Evolutionary conservation across 2,113 vertebrate species (phyloP).

Genomic region (Climacteris rufus): DNA sequence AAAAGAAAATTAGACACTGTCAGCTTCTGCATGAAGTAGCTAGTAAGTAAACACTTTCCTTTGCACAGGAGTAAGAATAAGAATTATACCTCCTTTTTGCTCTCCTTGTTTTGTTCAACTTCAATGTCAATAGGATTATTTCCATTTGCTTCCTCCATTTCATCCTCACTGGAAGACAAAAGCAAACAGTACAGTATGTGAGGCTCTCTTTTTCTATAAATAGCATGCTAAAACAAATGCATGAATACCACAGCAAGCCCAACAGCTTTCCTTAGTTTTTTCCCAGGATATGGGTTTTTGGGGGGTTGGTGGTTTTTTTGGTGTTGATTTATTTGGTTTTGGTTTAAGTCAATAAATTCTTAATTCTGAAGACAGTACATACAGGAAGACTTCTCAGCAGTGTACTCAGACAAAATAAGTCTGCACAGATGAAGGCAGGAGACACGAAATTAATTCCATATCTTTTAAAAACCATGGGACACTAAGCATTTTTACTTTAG

Average conservation of each 20-base stretch:
- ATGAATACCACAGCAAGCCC: neutral
- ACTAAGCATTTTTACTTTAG: neutral
- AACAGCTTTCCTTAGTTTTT: neutral
- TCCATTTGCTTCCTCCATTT: constrained; percentile 81
- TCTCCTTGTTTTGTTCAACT: constrained; percentile 83
- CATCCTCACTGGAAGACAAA: constrained; percentile 86
- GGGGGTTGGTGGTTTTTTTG: accelerated
- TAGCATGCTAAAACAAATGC: neutral
- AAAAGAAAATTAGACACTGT: constrained; percentile 23
- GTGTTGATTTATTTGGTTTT: neutral
- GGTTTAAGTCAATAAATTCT: neutral
- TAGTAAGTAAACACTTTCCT: neutral
- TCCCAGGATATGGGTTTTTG: neutral
- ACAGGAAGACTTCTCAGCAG: neutral
- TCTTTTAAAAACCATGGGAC: neutral
- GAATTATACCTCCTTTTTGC: constrained; percentile 87
- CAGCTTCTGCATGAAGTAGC: neutral
- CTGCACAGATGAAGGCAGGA: neutral
- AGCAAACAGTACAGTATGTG: constrained; percentile 6
- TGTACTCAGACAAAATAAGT: neutral
- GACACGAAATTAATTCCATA: neutral
- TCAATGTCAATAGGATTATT: constrained; percentile 80
- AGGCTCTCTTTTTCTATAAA: neutral
- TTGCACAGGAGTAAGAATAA: neutral
- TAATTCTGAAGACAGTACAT: neutral